These are phyloP conservation scores for Anoplolepis gracilipes DNA, from an alignment of 1,140 invertebrate genomes.

Conservation along the genomic window DNA sequence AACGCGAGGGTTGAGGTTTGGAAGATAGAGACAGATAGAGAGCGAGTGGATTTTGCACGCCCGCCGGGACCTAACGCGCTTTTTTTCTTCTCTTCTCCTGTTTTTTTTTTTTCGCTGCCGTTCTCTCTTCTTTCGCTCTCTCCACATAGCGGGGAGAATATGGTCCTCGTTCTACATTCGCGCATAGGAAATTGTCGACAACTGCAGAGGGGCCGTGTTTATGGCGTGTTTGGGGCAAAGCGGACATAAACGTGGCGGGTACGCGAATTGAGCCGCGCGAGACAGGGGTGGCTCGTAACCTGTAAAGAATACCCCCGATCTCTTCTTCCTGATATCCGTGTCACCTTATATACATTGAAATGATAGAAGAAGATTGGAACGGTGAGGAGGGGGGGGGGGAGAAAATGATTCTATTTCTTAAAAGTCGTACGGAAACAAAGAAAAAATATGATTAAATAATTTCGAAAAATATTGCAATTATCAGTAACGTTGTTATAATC, in stretches of 20 bases:
- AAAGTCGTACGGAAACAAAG: neutral
- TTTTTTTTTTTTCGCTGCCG: constrained; percentile 65
- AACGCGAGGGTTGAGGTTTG: constrained; percentile 58
- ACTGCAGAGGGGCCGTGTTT: constrained; percentile 77
- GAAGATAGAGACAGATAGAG: constrained; percentile 48
- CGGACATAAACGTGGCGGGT: constrained; percentile 76
- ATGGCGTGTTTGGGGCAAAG: constrained; percentile 78
- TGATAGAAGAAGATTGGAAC: neutral
- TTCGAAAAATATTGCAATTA: neutral
- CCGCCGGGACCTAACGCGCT: constrained; percentile 75
- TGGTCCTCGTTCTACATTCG: constrained; percentile 80
- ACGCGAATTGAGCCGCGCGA: constrained; percentile 67
- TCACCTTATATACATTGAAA: neutral
- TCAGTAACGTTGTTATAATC: neutral
- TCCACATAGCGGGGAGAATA: constrained; percentile 71
- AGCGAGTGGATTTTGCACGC: constrained; percentile 74
- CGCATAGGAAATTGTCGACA: constrained; percentile 78
- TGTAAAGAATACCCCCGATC: constrained; percentile 57
- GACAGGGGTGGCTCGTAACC: constrained; percentile 56
- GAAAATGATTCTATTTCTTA: too few species aligned
- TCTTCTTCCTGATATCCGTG: constrained; percentile 9
- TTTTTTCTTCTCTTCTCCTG: constrained; percentile 73
- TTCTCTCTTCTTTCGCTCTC: constrained; percentile 58
- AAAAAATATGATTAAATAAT: neutral
- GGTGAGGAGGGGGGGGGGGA: too few species aligned